phyloP scores from a whole-genome alignment of 2,797 vertebrate genomes.

The Gila robusta region DNA sequence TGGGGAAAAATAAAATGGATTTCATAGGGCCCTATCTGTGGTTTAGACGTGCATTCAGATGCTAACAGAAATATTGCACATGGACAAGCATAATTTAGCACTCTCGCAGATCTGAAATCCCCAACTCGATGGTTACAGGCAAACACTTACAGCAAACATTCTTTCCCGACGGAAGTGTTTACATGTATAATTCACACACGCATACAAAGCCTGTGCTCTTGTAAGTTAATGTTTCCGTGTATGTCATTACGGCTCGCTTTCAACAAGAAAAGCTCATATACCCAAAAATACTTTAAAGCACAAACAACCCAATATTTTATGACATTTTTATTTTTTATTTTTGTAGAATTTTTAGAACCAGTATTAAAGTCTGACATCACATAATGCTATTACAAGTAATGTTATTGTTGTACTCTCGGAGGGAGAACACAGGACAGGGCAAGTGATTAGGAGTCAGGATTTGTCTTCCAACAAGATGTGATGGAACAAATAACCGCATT shows the following conservation, averaged over 20 bases:
- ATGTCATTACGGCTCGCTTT: conserved; percentile 35
- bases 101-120: conserved; percentile 38
- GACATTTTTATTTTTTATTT: background rate
- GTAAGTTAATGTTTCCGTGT: conserved; percentile 36
- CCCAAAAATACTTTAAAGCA: background rate
- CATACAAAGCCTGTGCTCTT: conserved; percentile 47
- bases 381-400: conserved; percentile 9
- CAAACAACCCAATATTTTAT: background rate
- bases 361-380: conserved; percentile 21
- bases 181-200: conserved; percentile 61
- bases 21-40: background rate
- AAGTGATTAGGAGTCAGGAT: background rate
- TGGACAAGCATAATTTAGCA: conserved; percentile 29
- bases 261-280: conserved; percentile 7
- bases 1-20: background rate
- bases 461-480: conserved; percentile 8
- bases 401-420: background rate
- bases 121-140: conserved; percentile 15
- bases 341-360: background rate
- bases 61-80: conserved; percentile 13
- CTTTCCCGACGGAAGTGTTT: conserved; percentile 49
- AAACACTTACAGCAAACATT: conserved; percentile 53
- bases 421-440: background rate
- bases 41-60: conserved; percentile 14
- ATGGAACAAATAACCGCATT: background rate